Conservation (phyloP, 2,888 invertebrate species). For the Chorisops tibialis region DNA sequence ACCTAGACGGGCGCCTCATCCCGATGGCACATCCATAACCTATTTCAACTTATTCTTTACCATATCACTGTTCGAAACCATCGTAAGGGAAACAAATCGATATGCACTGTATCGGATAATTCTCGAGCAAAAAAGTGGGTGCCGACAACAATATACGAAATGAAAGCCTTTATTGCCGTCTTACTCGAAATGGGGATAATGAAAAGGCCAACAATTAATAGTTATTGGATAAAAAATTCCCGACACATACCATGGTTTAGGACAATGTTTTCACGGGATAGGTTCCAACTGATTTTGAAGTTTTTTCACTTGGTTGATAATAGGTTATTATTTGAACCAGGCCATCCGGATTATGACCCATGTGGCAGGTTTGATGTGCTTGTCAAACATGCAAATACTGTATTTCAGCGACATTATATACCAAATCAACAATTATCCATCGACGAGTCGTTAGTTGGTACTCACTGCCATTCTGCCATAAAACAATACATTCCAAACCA, state of each 20-base stretch:
- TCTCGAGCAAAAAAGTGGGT: slow-evolving; percentile 13
- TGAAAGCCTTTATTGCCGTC: slow-evolving; percentile 19
- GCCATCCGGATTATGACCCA: slow-evolving; percentile 10
- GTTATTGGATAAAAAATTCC: slow-evolving; percentile 11
- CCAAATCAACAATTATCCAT: slow-evolving; percentile 34
- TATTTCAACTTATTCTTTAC: slow-evolving; percentile 12
- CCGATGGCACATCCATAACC: slow-evolving; percentile 9
- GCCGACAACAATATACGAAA: not conserved
- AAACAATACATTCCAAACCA: slow-evolving; percentile 39
- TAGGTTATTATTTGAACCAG: slow-evolving; percentile 8
- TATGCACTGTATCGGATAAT: slow-evolving; percentile 5
- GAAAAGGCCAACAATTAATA: slow-evolving; percentile 1
- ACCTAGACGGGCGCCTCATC: not conserved
- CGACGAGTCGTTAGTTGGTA: slow-evolving; percentile 39
- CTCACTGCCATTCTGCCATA: slow-evolving; percentile 33
- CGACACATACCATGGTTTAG: slow-evolving; percentile 17
- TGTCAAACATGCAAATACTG: slow-evolving; percentile 13
- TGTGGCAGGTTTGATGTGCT: slow-evolving; percentile 9
- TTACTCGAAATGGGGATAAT: slow-evolving; percentile 17
- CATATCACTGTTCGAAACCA: slow-evolving; percentile 9
- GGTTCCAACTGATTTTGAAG: slow-evolving; percentile 20
- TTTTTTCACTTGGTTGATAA: slow-evolving; percentile 9
- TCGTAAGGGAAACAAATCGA: slow-evolving; percentile 8
- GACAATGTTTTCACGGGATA: slow-evolving; percentile 16
- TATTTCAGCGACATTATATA: slow-evolving; percentile 15